Evolutionary conservation across 2,888 invertebrate genomes (phyloP), one percentile per base, ranked within the genome.

Genomic region (Nebria brevicollis): DNA sequence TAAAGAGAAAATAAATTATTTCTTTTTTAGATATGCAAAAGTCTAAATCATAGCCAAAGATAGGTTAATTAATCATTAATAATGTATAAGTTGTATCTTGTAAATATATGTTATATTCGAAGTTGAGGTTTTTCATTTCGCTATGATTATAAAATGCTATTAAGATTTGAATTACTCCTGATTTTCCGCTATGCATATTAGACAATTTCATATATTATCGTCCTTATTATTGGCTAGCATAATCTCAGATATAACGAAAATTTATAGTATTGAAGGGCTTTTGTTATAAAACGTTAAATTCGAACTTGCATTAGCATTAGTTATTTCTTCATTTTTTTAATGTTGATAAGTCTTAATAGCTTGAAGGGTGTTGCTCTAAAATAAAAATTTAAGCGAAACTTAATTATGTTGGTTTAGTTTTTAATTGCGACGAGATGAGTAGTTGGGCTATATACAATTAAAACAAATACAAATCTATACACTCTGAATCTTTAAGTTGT

Each of bases 391-490:
- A 5, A 54, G 7, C 54, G 54, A 54, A 54, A 54, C 54, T 54
- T 54, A 54, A 70, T 70, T 70, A 70, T 26, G 26, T 70, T 70
- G 25, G 70, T 70, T 70, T 2, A 70, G 70, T 70, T 70, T 68
- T 70, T 70, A 70, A 70, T 70, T 70, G 20, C 26, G 15, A 70
- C 15, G 54, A 7, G 54, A 8, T 2, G 13, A 54, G 54, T 54
- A 7, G 1, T 2, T 34, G 2, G 54, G 54, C 7, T 54, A 54
- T 11, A 3, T 54, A 54, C 54, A 11, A 54, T 8, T 11, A 54
- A 54, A 8, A 7, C 54, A 54, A 54, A 54, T 54, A 3, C 54
- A 54, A 54, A 54, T 54, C 54, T 54, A 54, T 54, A 11, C 54
- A 54, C 54, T 54, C 54, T 8, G 7, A 54, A 13, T 54, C 4